These are phyloP conservation scores for Syndactyla subalaris DNA, from an alignment of 2,797 vertebrate species.

Conservation along the genomic window DNA sequence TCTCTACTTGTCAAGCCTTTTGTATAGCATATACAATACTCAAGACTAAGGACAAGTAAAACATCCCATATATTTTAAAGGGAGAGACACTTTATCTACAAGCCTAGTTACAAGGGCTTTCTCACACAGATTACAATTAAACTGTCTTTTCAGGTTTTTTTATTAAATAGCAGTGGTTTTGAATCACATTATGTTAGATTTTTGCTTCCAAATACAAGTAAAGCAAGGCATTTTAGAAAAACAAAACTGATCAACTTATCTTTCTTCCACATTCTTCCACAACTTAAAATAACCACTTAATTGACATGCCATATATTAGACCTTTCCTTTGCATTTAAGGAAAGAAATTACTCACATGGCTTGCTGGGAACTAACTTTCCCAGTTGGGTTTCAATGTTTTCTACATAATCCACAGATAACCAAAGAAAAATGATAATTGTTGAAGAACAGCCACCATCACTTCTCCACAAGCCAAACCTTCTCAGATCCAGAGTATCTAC, in stretches of 20 bases:
- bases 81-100: neutral
- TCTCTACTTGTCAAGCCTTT: neutral
- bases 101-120: neutral
- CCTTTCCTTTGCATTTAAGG: neutral
- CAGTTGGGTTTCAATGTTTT: conserved; percentile 73
- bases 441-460: conserved; percentile 50
- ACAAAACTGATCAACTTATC: neutral
- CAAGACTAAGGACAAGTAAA: neutral
- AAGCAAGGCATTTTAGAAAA: neutral
- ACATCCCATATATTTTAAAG: neutral
- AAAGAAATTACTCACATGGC: conserved; percentile 78
- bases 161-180: neutral
- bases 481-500: conserved; percentile 82
- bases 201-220: neutral
- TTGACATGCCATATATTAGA: neutral
- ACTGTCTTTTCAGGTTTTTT: neutral
- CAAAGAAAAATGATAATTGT: conserved; percentile 83
- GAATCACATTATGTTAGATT: neutral
- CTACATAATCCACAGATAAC: conserved; percentile 81
- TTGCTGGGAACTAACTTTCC: conserved; percentile 47
- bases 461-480: conserved; percentile 88
- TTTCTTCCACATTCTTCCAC: neutral
- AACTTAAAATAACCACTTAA: neutral
- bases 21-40: neutral
- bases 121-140: neutral